These are phyloP conservation scores for Steatocranus sp. DNA, from an alignment of 2,797 vertebrate species.

Conservation along the genomic window DNA sequence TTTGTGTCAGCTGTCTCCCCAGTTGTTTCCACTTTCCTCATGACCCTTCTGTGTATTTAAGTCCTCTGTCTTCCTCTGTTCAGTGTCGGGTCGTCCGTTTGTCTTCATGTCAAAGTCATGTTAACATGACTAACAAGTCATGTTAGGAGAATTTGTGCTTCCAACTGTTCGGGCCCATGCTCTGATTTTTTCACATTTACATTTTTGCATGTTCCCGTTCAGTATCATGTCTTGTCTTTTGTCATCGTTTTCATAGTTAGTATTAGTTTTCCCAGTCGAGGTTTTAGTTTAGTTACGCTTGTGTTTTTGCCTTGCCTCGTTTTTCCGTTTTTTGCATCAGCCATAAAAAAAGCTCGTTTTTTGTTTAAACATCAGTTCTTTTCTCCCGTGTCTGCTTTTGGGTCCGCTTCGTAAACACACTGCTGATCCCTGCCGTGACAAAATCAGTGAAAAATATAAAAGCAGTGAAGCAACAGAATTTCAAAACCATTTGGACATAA, in stretches of 20 bases:
- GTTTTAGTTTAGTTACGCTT: background rate
- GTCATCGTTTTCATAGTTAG: background rate
- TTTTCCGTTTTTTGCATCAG: background rate
- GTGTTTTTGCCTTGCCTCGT: background rate
- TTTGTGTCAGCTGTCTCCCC: background rate
- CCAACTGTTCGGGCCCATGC: background rate
- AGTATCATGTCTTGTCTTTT: background rate
- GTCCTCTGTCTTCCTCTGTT: background rate
- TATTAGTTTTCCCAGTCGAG: background rate
- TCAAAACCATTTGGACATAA: background rate
- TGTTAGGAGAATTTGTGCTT: background rate
- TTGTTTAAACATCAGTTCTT: background rate
- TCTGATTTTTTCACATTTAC: background rate
- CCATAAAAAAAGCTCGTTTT: background rate
- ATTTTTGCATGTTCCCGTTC: background rate
- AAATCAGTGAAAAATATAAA: background rate
- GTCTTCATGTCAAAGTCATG: background rate
- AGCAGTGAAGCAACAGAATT: background rate
- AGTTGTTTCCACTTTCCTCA: background rate
- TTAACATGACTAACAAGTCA: background rate
- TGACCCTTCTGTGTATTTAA: background rate
- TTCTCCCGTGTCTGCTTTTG: background rate
- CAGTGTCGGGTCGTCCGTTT: accelerated
- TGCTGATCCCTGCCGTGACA: background rate
- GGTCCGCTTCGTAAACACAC: background rate